A percentile compares a stretch with the other conserved stretches of the same genome.
Conservation (phyloP, 2,113 vertebrate genomes). For the Leptodactylus fuscus region DNA sequence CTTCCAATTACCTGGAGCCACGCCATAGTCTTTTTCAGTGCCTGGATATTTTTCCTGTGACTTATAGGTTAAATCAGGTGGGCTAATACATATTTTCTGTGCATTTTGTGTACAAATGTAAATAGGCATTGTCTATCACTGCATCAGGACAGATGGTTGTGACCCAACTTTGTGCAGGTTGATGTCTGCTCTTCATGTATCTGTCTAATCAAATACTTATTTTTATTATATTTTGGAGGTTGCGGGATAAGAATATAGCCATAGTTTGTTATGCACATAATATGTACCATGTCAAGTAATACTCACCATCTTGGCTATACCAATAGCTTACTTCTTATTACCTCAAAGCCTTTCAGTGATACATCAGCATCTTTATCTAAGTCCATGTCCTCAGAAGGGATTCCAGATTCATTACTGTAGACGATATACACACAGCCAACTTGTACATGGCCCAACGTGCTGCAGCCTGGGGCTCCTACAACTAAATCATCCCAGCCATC, state of each 20-base stretch:
- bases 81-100: no score
- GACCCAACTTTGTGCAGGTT: neutral
- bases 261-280: neutral
- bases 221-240: neutral
- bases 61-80: no score
- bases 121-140: neutral
- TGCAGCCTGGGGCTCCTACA: slow-evolving; percentile 76
- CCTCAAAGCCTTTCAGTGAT: slow-evolving; percentile 72
- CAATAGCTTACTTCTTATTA: no score
- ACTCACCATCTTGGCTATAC: no score
- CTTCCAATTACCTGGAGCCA: no score
- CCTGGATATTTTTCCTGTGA: no score
- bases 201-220: neutral
- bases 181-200: neutral
- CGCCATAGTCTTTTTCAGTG: no score
- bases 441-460: slow-evolving; percentile 69
- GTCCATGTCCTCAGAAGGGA: slow-evolving; percentile 72
- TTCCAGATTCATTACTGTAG: slow-evolving; percentile 70
- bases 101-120: no score
- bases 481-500: slow-evolving; percentile 75
- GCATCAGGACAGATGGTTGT: neutral
- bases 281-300: neutral
- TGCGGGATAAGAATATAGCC: neutral
- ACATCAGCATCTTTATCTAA: slow-evolving; percentile 72
- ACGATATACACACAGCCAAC: slow-evolving; percentile 75